Conservation (phyloP, 2,113 vertebrate species). For the Macquaria australasica region DNA sequence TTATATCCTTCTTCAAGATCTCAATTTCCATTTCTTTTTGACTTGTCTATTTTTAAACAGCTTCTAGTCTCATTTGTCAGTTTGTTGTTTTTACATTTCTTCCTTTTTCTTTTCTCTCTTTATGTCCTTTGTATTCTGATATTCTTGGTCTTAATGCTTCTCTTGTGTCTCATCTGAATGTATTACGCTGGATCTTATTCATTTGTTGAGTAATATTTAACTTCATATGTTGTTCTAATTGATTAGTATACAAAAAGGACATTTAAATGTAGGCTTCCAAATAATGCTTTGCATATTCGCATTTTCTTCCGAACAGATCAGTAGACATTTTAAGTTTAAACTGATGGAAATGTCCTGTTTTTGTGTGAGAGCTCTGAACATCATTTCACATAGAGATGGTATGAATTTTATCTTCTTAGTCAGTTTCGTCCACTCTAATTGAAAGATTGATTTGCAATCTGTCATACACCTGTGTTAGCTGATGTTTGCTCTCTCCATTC, state of each 20-base stretch:
- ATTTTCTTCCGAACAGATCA: not conserved
- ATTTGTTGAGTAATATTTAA: not conserved
- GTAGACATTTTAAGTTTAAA: not conserved
- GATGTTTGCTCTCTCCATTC: not conserved
- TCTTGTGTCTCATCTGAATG: not conserved
- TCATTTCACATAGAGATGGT: not conserved
- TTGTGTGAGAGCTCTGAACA: not conserved
- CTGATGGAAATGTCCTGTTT: not conserved
- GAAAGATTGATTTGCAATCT: not conserved
- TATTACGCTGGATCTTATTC: not conserved
- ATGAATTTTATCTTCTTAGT: not conserved
- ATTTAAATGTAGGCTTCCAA: not conserved
- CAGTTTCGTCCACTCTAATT: not conserved
- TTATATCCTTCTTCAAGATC: slow-evolving; percentile 16
- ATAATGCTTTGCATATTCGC: not conserved
- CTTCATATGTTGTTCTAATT: not conserved
- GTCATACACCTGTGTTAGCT: not conserved
- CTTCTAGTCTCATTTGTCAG: slow-evolving; percentile 3
- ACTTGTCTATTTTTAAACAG: slow-evolving; percentile 41
- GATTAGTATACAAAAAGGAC: not conserved
- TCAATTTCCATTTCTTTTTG: slow-evolving; percentile 48
- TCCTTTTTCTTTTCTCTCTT: not conserved
- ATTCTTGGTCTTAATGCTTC: not conserved
- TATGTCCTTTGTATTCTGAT: not conserved
- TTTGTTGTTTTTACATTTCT: not conserved